phyloP scores from a whole-genome alignment of 2,888 invertebrate genomes.

The Ariolimax columbianus region DNA sequence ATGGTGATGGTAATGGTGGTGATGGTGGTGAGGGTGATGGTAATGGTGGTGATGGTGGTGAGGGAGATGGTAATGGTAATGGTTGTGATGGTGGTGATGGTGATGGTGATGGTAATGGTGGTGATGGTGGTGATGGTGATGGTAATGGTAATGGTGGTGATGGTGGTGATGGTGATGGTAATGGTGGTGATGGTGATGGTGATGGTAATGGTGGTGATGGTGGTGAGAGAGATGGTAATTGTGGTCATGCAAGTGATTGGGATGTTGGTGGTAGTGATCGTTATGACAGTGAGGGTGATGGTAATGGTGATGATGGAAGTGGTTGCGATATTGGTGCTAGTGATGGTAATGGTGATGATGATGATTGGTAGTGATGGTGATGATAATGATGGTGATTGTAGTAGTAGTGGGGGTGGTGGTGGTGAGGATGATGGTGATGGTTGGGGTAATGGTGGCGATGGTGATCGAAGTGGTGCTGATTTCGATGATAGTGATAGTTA shows the following conservation, averaged over 20 bases:
- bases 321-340: background rate
- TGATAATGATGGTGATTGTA: too few species aligned
- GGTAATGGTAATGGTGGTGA: background rate
- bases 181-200: background rate
- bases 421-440: too few species aligned
- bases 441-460: too few species aligned
- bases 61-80: too few species aligned
- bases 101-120: background rate
- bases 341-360: background rate
- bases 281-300: too few species aligned
- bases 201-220: background rate
- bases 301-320: background rate
- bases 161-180: background rate
- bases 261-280: background rate
- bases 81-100: too few species aligned
- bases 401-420: too few species aligned
- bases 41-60: too few species aligned
- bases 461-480: too few species aligned
- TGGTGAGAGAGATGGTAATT: background rate
- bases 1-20: background rate
- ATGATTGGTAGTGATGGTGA: background rate
- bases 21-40: too few species aligned
- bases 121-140: background rate
- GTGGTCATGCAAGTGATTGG: background rate
- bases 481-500: too few species aligned